Conservation (phyloP, 2,888 invertebrate species). For the Dexiosoma caninum region DNA sequence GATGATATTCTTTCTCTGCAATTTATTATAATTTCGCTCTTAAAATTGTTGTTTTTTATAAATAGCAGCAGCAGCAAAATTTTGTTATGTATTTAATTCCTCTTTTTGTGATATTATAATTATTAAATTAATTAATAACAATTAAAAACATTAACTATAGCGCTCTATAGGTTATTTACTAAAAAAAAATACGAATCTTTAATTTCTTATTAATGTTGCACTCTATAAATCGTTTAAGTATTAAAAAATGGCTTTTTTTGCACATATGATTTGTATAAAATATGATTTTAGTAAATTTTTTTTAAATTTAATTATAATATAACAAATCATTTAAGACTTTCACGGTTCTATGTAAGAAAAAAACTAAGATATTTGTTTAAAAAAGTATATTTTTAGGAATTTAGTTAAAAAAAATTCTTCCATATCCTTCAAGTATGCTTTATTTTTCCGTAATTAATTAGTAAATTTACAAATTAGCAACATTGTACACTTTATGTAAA, state of each 20-base stretch:
- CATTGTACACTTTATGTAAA: slow-evolving; percentile 38
- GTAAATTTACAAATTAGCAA: neutral
- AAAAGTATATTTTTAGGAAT: neutral
- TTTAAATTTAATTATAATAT: neutral
- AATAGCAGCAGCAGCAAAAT: slow-evolving; percentile 33
- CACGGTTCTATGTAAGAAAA: neutral
- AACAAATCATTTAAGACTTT: neutral
- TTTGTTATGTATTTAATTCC: slow-evolving; percentile 58
- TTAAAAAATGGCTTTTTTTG: slow-evolving; percentile 23
- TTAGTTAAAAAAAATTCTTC: neutral
- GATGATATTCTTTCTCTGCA: neutral
- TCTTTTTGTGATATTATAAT: slow-evolving; percentile 63
- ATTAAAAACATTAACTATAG: neutral
- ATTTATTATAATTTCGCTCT: slow-evolving; percentile 21
- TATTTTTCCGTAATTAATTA: neutral
- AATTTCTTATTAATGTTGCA: slow-evolving; percentile 39
- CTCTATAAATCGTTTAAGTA: slow-evolving; percentile 34
- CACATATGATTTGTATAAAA: slow-evolving; percentile 19
- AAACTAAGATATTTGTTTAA: too few species aligned
- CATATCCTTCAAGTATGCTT: neutral
- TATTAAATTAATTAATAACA: slow-evolving; percentile 51
- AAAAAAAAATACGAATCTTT: slow-evolving; percentile 2
- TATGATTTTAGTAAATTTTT: slow-evolving; percentile 12
- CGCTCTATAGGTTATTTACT: neutral
- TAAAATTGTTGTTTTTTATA: neutral